These are phyloP conservation scores for Glyptemys insculpta DNA, from an alignment of 2,797 vertebrate genomes.

Conservation along the genomic window DNA sequence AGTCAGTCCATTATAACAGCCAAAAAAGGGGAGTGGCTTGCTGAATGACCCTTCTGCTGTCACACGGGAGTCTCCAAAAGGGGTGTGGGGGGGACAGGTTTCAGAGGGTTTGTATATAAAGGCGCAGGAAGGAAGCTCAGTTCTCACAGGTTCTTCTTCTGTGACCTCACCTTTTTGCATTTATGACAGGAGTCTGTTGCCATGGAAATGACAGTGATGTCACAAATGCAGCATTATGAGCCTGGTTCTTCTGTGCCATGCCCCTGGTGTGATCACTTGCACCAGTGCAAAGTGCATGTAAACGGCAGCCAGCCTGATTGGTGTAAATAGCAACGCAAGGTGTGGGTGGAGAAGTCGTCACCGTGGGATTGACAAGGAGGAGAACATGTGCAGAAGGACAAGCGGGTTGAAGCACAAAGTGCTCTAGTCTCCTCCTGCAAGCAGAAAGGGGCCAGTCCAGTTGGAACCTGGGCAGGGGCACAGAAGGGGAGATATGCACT, in stretches of 20 bases:
- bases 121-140: neutral
- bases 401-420: neutral
- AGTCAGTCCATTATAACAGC: neutral
- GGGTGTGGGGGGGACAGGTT: neutral
- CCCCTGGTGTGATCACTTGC: neutral
- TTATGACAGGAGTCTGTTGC: neutral
- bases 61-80: neutral
- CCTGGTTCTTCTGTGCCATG: neutral
- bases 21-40: neutral
- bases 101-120: neutral
- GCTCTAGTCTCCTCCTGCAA: neutral
- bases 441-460: neutral
- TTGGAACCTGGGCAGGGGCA: neutral
- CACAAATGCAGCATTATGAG: neutral
- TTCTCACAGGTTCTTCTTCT: neutral
- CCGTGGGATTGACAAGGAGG: neutral
- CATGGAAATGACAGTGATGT: neutral
- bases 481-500: neutral
- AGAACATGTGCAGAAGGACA: neutral
- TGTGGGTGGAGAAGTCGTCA: neutral
- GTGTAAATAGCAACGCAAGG: neutral
- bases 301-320: neutral
- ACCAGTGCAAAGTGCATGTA: neutral
- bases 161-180: neutral
- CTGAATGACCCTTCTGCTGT: neutral